Base-by-base conservation (phyloP, 2,113 vertebrate species). In the Ictidomys tridecemlineatus region DNA sequence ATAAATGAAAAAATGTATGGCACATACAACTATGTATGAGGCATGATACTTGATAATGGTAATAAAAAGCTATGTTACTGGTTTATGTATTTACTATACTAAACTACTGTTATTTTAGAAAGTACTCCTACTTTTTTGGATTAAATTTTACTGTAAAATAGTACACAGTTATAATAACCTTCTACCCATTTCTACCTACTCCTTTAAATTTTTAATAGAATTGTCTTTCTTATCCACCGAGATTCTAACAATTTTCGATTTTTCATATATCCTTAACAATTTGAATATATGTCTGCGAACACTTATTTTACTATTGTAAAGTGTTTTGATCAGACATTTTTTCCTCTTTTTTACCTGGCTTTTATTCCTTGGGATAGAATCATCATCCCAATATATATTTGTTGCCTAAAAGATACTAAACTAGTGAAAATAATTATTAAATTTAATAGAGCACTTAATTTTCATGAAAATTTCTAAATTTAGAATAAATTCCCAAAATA, bases 301-400 rank as follows among this genome's bases (percentile, higher is more conserved):
- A 65, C 30, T 83, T 42, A 65, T 63, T 70, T 96, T 65, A 93
- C 28, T 70, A 10, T 76, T 53, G 51, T 51, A 91, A 87, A 94
- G 12, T 72, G n/a, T 69, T 42, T 11, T 45, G 22, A 82, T 53
- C 18, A 37, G 22, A 91, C 56, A 56, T 39, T 63, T 70, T 87
- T 56, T n/a, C 42, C 37, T 69, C 28, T 39, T 72, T 67, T 8
- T 34, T 92, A n/a, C 7, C 7, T 37, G 30, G 18, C 13, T 84
- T 32, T 58, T 5, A 48, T 39, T 78, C 16, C 26, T 96, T 85
- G 1, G 18, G 45, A 69, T 69, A 34, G 2, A 69, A 32, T 34
- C 28, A 34, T 32, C 65, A 69, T 69, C 14, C 12, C 65, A 34
- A 65, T 53, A 82, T 30, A 32, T 61, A 13, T 37, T 69, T 77